Percentiles rank a stretch among this genome's conserved stretches.
Conservation (phyloP, 2,888 invertebrate genomes). For the Petrolisthes manimaculis region DNA sequence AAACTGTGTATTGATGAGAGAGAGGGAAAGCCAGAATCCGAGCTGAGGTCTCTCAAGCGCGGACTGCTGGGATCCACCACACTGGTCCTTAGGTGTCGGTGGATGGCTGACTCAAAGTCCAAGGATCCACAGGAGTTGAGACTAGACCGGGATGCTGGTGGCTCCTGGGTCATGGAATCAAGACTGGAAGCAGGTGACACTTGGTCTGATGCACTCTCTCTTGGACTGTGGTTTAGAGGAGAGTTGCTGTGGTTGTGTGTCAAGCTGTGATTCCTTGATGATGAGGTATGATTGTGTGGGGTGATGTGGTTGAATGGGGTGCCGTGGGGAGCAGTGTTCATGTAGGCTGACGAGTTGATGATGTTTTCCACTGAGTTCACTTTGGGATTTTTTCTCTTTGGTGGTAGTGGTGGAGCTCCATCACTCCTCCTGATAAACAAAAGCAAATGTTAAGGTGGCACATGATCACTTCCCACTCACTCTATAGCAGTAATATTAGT, state of each 20-base stretch:
- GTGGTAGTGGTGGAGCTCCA: constrained; percentile 50
- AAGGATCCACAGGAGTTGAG: constrained; percentile 41
- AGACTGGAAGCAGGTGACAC: constrained; percentile 81
- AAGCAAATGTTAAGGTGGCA: too few species aligned
- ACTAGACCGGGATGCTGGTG: constrained; percentile 36
- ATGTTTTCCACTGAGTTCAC: constrained; percentile 29
- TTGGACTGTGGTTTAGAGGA: constrained; percentile 28
- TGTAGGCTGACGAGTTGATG: constrained; percentile 17
- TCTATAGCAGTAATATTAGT: too few species aligned
- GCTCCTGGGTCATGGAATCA: constrained; percentile 78
- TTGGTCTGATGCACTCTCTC: constrained; percentile 48
- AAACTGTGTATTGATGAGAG: constrained; percentile 34
- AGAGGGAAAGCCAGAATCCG: constrained; percentile 40
- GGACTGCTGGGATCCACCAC: not conserved
- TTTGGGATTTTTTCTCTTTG: constrained; percentile 39
- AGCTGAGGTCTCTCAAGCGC: not conserved
- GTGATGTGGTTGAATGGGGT: constrained; percentile 42
- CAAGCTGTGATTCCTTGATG: not conserved
- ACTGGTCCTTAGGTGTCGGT: not conserved
- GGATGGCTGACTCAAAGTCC: constrained; percentile 21
- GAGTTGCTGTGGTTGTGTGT: constrained; percentile 10
- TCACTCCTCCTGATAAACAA: constrained; percentile 30
- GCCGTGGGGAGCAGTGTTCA: not conserved
- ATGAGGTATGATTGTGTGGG: constrained; percentile 17
- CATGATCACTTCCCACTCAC: too few species aligned